These are phyloP conservation scores for Nematopogon swammerdamellus DNA, from an alignment of 2,888 invertebrate species.

Conservation along the genomic window DNA sequence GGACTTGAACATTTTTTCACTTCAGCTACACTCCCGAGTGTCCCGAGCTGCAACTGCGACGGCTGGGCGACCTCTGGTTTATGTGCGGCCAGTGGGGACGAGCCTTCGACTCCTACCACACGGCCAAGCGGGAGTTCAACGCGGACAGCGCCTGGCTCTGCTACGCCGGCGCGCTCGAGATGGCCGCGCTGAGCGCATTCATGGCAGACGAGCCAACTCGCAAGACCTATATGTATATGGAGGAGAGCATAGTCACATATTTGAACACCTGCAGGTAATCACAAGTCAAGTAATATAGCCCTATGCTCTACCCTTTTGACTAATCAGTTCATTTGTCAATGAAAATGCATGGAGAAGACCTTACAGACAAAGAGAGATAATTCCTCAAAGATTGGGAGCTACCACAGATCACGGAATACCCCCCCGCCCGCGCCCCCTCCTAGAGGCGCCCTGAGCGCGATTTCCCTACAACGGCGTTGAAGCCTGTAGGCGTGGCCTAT, in stretches of 20 bases:
- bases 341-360: no score
- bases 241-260: constrained; percentile 90
- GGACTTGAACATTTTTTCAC: no score
- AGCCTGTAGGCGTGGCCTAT: no score
- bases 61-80: constrained; percentile 93
- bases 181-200: constrained; percentile 91
- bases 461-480: no score
- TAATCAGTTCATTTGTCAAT: no score
- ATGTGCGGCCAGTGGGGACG: constrained; percentile 92
- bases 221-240: constrained; percentile 88
- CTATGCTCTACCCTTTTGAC: no score
- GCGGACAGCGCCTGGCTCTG: constrained; percentile 97
- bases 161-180: constrained; percentile 94
- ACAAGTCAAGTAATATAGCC: no score
- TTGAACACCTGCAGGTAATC: constrained; percentile 81
- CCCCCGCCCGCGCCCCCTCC: no score
- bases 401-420: no score
- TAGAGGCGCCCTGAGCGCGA: no score
- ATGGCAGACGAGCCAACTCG: constrained; percentile 78
- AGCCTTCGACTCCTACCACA: constrained; percentile 92
- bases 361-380: no score
- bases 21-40: constrained; percentile 76
- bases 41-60: constrained; percentile 88
- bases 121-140: constrained; percentile 96
- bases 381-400: no score